Evolutionary conservation across 2,888 invertebrate species (phyloP), one percentile per base, ranked within the genome.

Genomic region (Actias luna): DNA sequence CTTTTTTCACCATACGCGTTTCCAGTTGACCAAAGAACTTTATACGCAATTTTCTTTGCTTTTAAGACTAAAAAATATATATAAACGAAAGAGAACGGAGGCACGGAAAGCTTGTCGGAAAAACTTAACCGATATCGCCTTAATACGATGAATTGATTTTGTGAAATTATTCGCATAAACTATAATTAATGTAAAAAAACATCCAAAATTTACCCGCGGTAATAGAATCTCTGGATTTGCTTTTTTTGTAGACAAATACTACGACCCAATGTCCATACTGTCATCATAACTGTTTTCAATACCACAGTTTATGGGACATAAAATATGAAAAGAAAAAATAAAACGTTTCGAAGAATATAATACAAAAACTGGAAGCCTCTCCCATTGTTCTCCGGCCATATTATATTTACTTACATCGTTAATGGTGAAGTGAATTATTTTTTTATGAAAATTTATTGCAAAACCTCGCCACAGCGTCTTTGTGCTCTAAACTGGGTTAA

Each of bases 391-490:
- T 18, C 55, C 0, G 55, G 25, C 27, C 16, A 58, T 58, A 33
- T 62, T 39, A 57, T 62, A 39, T 35, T 55, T 62, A 62, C 58
- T 57, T 62, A 42, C 42, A 33, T 58, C 61, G 25, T 58, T 62
- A 62, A 58, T 57, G 58, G 61, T 31, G 57, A 58, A 22, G 18
- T 5, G 31, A 42, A 58, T 65, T 67, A 67, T 66, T 66, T 63
- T 69, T 69, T 67, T 67, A 69, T 68, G 61, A 68, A 71, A 64
- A 68, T 69, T 64, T 69, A 68, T 69, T 64, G 64, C 63, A 57
- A 59, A 62, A 64, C 63, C 63, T 36, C 58, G 31, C 52, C 60
- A 39, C 58, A 31, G 39, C 58, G 58, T 58, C 36, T 42, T 63
- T 61, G 65, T 36, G 63, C 66, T 61, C 66, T 66, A 66, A 67